These are phyloP conservation scores for Sabellastarte sp. DNA, from an alignment of 2,888 invertebrate species.

Conservation along the genomic window DNA sequence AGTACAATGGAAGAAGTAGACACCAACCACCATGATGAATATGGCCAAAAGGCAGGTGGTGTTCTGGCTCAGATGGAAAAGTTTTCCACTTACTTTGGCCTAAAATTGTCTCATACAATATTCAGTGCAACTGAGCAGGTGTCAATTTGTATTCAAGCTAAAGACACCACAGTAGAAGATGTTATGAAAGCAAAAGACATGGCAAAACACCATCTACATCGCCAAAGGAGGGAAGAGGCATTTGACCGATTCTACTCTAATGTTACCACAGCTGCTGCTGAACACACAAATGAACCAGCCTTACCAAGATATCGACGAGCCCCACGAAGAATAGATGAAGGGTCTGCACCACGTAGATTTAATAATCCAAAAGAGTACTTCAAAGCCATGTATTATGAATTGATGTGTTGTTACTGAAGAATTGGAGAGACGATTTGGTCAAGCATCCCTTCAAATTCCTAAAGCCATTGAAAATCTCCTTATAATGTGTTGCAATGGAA, in stretches of 20 bases:
- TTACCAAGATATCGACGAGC: background rate
- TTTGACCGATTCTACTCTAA: background rate
- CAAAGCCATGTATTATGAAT: no score
- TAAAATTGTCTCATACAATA: background rate
- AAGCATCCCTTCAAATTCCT: background rate
- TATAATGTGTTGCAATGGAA: background rate
- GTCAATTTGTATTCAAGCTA: constrained; percentile 3
- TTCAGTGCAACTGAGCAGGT: constrained; percentile 2
- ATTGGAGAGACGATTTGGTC: background rate
- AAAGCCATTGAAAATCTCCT: background rate
- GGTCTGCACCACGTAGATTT: background rate
- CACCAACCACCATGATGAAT: constrained; percentile 2
- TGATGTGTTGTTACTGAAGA: constrained; percentile 1
- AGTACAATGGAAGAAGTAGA: background rate
- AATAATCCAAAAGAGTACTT: background rate
- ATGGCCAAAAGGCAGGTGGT: constrained; percentile 2
- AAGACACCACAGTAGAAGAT: constrained; percentile 3
- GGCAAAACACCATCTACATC: no score
- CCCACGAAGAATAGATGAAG: constrained; percentile 1
- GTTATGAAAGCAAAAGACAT: background rate
- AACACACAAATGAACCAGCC: background rate
- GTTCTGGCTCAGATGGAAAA: background rate
- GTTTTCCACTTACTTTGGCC: constrained; percentile 3
- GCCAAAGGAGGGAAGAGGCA: background rate
- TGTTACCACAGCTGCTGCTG: background rate